A percentile compares a stretch with the other conserved stretches of the same genome.
phyloP scores from a whole-genome alignment of 2,888 invertebrate species.

The Ypsolopha sequella region DNA sequence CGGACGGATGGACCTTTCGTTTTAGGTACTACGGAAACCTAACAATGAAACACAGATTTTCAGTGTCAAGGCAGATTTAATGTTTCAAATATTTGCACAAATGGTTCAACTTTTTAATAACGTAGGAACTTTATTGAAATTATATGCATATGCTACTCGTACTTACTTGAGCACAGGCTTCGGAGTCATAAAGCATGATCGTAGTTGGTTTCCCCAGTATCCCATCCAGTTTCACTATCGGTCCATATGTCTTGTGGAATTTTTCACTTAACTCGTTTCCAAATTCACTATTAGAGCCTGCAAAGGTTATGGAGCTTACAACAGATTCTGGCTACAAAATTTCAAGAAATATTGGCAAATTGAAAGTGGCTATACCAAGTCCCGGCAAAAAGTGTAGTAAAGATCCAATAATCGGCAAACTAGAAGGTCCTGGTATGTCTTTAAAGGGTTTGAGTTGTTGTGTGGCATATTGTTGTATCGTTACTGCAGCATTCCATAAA shows the following conservation, averaged over 20 bases:
- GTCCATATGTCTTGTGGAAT: conserved; percentile 28
- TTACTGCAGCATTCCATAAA: no score
- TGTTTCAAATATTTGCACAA: no score
- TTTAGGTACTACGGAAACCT: no score
- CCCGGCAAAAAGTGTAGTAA: conserved; percentile 17
- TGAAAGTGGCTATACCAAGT: neutral
- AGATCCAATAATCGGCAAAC: conserved; percentile 32
- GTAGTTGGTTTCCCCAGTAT: conserved; percentile 18
- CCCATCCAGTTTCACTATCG: conserved; percentile 27
- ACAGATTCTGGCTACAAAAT: neutral
- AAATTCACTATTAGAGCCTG: neutral
- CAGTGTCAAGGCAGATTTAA: no score
- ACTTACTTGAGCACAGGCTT: conserved; percentile 25
- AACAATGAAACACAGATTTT: no score
- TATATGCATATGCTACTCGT: no score
- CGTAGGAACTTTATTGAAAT: neutral
- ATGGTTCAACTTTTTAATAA: no score
- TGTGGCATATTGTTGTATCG: neutral
- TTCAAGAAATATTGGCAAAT: no score
- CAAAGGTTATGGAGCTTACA: neutral
- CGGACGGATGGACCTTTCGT: no score
- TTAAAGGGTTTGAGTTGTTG: conserved; percentile 17
- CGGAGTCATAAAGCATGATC: conserved; percentile 30
- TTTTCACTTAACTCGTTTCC: conserved; percentile 9
- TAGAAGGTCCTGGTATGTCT: conserved; percentile 41